A percentile compares a stretch with the other conserved stretches of the same genome.
Evolutionary conservation across 1,140 invertebrate genomes (phyloP).

Genomic region (Acyrthosiphon pisum): DNA sequence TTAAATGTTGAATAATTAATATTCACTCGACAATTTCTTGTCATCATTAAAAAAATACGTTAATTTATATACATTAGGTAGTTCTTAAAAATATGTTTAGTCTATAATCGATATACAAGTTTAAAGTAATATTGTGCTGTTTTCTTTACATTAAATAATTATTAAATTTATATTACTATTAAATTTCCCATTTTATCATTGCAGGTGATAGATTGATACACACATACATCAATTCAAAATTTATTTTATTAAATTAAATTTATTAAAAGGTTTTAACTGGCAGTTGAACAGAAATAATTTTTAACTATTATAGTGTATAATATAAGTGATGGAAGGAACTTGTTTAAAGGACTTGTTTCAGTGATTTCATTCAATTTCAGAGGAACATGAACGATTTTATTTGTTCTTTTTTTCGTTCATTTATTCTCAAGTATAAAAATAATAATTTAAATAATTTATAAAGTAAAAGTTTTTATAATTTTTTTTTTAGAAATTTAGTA

Average conservation of each 20-base stretch:
- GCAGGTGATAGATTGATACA: neutral
- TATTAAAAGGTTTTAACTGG: neutral
- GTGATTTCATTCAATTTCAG: no score
- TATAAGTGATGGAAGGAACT: no score
- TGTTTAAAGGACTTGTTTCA: no score
- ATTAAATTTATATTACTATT: no score
- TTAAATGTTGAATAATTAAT: neutral
- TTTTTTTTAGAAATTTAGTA: no score
- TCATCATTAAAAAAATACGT: neutral
- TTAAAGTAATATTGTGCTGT: neutral
- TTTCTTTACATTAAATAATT: neutral
- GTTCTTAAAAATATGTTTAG: neutral
- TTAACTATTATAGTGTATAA: neutral
- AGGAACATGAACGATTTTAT: no score
- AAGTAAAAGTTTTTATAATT: no score
- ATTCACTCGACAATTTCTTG: neutral
- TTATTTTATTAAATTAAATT: no score
- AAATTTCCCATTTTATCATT: neutral
- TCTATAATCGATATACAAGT: neutral
- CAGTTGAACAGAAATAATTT: neutral
- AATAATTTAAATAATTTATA: no score
- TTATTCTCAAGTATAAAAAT: no score
- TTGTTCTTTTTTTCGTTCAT: no score
- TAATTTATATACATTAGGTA: neutral
- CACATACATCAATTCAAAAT: neutral